Percentiles rank a stretch among this genome's conserved stretches.
Evolutionary conservation across 1,140 invertebrate genomes (phyloP).

Genomic region (Aphis gossypii): DNA sequence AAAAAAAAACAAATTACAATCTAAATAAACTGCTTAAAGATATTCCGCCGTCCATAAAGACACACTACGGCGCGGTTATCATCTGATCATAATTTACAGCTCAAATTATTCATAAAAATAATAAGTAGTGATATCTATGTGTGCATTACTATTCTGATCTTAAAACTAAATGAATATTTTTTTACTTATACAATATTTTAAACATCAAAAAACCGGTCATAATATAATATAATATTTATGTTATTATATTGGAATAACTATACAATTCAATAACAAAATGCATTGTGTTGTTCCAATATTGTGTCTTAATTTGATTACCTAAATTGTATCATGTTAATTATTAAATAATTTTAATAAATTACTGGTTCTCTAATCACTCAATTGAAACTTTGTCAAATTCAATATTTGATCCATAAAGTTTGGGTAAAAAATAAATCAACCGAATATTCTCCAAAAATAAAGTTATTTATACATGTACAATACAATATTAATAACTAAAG

Average conservation of each 20-base stretch:
- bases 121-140: not conserved
- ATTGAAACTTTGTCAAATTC: not conserved
- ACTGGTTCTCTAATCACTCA: not conserved
- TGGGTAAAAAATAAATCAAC: no score
- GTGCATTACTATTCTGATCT: not conserved
- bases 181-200: not conserved
- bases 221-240: no score
- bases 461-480: not conserved
- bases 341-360: not conserved
- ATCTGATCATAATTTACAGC: not conserved
- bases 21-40: not conserved
- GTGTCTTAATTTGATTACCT: not conserved
- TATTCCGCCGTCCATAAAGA: not conserved
- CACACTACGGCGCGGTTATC: not conserved
- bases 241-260: not conserved
- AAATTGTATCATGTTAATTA: not conserved
- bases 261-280: not conserved
- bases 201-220: not conserved
- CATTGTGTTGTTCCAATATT: not conserved
- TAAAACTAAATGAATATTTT: not conserved
- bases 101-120: not conserved
- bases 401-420: not conserved
- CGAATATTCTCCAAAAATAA: not conserved
- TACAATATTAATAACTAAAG: no score
- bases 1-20: not conserved